These are phyloP conservation scores for Semnornis frantzii DNA, from an alignment of 2,113 vertebrate species.

Conservation along the genomic window DNA sequence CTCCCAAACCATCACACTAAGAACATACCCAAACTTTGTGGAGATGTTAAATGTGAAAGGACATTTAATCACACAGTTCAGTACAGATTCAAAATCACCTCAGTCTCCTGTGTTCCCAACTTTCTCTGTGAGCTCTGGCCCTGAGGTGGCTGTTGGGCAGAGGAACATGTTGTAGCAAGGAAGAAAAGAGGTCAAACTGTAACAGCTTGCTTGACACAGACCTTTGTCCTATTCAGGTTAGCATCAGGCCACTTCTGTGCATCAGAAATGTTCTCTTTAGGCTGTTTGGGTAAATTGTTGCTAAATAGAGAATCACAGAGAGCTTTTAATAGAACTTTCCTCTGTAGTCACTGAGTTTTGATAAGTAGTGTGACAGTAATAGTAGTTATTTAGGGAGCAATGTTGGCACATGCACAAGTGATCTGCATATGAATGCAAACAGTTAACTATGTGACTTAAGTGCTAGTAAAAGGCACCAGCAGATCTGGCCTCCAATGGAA, in stretches of 20 bases:
- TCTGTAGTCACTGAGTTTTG: neutral
- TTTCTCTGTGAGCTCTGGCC: neutral
- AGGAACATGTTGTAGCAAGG: fast-evolving
- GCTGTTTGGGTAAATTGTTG: neutral
- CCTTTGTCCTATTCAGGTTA: neutral
- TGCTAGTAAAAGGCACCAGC: neutral
- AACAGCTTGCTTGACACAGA: neutral
- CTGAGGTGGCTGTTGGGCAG: neutral
- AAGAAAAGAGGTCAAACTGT: neutral
- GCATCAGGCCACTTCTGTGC: neutral
- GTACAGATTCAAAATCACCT: neutral
- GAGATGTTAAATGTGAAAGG: neutral
- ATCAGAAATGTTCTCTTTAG: neutral
- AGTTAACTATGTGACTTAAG: neutral
- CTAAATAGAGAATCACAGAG: neutral
- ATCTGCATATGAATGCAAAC: neutral
- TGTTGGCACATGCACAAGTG: neutral
- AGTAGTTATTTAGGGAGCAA: slow-evolving; percentile 25
- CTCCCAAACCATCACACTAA: neutral
- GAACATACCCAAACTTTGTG: fast-evolving
- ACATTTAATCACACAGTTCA: neutral
- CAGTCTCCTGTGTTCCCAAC: neutral
- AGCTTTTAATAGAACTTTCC: slow-evolving; percentile 28
- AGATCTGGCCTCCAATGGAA: slow-evolving; percentile 17
- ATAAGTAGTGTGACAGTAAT: neutral